phyloP scores from a whole-genome alignment of 2,113 vertebrate species.

The Plotosus lineatus region DNA sequence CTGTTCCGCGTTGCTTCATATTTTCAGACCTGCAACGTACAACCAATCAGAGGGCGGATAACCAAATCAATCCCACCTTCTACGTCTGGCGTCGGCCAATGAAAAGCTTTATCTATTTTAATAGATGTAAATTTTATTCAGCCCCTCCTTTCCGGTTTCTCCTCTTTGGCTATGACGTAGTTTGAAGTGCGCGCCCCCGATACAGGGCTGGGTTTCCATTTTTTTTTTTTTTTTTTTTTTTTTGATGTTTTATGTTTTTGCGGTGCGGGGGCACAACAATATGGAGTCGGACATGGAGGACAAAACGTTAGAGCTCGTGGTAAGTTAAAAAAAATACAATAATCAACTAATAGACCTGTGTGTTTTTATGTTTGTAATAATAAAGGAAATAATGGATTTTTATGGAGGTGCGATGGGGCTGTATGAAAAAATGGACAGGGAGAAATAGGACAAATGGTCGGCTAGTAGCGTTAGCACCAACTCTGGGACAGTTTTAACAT shows the following conservation, averaged over 20 bases:
- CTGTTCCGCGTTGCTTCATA: neutral
- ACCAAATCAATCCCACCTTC: neutral
- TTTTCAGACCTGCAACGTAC: neutral
- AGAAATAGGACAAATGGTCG: constrained; percentile 8
- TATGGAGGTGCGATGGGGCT: neutral
- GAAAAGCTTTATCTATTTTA: neutral
- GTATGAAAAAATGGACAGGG: neutral
- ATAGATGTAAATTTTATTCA: constrained; percentile 10
- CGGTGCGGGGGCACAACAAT: constrained; percentile 49
- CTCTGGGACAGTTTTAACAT: neutral
- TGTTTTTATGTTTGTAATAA: neutral
- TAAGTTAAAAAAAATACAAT: constrained; percentile 60
- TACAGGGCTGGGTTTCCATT: constrained; percentile 71
- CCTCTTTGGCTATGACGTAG: constrained; percentile 49
- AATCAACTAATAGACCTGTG: too few relatives aligned
- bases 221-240: constrained; percentile 35
- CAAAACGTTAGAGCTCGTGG: constrained; percentile 82
- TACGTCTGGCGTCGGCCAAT: constrained; percentile 1
- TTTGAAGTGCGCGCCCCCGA: constrained; percentile 74
- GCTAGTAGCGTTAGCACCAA: constrained; percentile 2
- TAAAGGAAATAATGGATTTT: neutral
- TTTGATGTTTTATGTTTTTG: constrained; percentile 21
- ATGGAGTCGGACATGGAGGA: constrained; percentile 85
- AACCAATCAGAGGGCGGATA: neutral
- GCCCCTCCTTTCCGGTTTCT: neutral